Evolutionary conservation across 2,888 invertebrate species (phyloP), one percentile per base, ranked within the genome.

Genomic region (Apamea anceps): DNA sequence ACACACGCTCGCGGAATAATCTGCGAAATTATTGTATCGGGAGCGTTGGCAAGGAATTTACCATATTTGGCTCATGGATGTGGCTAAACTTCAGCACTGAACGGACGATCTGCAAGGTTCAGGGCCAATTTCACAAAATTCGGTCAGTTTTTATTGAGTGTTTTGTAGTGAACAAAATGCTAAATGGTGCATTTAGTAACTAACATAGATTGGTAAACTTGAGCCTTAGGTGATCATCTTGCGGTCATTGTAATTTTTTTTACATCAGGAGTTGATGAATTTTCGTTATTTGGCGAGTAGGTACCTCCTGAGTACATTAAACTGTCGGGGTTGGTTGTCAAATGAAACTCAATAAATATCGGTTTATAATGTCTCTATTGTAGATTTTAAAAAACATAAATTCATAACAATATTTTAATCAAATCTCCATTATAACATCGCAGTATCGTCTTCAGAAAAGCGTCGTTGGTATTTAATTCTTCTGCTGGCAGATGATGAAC

Each of bases 401-500:
- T n/a, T 60, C 32, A 60, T 25, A 85, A 66, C 25, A 65, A 70
- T 66, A 74, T 65, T 7, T 13, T 60, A 62, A 71, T 81, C 32
- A 51, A 51, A 65, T 32, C 15, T 78, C 75, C 77, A 67, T 85
- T 81, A 54, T 10, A 42, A 73, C 62, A 72, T 71, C 45, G 85
- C 75, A 45, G 66, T 66, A 57, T 48, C 32, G 62, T 84, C 25
- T 60, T 63, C 18, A 66, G 2, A 63, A 71, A 37, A 73, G 13
- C 18, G 28, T n/a, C 7, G 10, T 45, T 21, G 1, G 13, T 71
- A 48, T 91, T 95, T 91, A 96, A 77, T 94, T 88, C 75, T 95
- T 96, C 84, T 96, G 96, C 84, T 96, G 96, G 77, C 97, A 97
- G 13, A 96, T 92, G 10, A 97, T 90, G 12, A 97, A 90, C 91